Conservation (phyloP, 2,113 vertebrate genomes). For the Anguilla japonica region DNA sequence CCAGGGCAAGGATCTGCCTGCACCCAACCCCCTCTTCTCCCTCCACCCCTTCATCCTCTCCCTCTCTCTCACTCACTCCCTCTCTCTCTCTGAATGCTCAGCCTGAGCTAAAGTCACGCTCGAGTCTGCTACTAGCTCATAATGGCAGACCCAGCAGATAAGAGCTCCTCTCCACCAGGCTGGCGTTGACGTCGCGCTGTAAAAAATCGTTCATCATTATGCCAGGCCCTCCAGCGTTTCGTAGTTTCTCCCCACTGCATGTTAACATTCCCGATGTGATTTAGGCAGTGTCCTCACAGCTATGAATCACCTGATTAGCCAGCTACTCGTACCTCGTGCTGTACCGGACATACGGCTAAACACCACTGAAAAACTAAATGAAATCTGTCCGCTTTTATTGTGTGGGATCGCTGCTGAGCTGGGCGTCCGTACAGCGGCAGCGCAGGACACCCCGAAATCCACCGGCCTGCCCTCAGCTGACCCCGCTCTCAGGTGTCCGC, state of each 20-base stretch:
- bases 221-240: neutral
- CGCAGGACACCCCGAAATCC: neutral
- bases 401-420: neutral
- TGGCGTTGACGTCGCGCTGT: neutral
- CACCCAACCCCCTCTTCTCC: neutral
- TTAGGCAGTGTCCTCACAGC: neutral
- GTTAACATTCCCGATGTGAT: neutral
- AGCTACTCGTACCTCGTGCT: neutral
- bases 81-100: neutral
- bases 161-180: neutral
- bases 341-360: neutral
- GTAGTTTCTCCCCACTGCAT: neutral
- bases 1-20: neutral
- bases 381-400: neutral
- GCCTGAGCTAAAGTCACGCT: neutral
- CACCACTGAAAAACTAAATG: neutral
- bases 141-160: neutral
- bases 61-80: neutral
- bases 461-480: neutral
- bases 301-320: neutral
- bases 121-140: neutral
- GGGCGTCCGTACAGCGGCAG: neutral
- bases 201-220: conserved; percentile 2
- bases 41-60: neutral
- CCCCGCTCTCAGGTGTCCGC: neutral